Conservation (phyloP, 2,888 invertebrate species). For the Ochlodes sylvanus region DNA sequence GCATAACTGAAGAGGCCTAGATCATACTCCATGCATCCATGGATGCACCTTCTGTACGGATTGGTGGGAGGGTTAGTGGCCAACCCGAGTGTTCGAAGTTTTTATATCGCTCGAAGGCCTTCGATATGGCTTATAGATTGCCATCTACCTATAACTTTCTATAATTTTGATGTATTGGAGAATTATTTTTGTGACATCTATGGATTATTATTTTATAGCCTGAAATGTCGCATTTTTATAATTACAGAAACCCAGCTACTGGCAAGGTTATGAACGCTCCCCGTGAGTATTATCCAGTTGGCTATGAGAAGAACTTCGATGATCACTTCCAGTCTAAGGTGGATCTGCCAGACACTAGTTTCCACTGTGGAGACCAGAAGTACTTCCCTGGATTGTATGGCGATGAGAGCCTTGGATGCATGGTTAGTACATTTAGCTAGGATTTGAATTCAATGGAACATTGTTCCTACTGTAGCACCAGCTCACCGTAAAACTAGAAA, state of each 20-base stretch:
- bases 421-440: conserved; percentile 85
- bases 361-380: conserved; percentile 94
- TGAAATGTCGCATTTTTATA: too few species aligned
- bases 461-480: neutral
- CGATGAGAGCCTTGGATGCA: conserved; percentile 94
- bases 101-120: too few species aligned
- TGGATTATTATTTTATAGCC: neutral
- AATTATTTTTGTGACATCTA: too few species aligned
- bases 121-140: too few species aligned
- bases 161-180: too few species aligned
- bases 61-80: too few species aligned
- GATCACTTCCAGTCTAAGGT: conserved; percentile 94
- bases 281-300: conserved; percentile 94
- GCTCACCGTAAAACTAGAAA: neutral
- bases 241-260: conserved; percentile 65
- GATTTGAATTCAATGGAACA: too few species aligned
- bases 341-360: conserved; percentile 92
- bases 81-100: too few species aligned
- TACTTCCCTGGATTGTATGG: conserved; percentile 96
- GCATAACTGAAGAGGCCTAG: too few species aligned
- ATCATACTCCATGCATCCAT: too few species aligned
- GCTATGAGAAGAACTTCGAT: conserved; percentile 95
- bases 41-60: too few species aligned
- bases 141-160: too few species aligned
- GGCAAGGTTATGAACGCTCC: conserved; percentile 95